Percentiles rank a stretch among this genome's conserved stretches.
These are phyloP conservation scores for Zootoca vivipara DNA, from an alignment of 2,113 vertebrate genomes.

Conservation along the genomic window DNA sequence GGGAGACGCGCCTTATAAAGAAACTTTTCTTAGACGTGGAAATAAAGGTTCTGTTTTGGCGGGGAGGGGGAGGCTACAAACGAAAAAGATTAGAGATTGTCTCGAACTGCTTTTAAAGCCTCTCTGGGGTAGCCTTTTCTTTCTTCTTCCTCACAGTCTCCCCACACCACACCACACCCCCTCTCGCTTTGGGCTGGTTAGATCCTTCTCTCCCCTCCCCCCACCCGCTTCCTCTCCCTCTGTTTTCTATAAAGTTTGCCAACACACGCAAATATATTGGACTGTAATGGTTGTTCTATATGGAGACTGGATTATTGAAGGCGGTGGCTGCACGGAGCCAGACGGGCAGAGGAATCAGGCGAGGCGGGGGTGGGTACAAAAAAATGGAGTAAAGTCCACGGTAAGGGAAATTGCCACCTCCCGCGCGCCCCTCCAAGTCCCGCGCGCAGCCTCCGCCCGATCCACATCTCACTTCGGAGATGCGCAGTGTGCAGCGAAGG, in stretches of 20 bases:
- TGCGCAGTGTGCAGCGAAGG: neutral
- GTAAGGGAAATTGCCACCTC: neutral
- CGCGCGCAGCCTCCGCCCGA: neutral
- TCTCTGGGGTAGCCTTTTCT: slow-evolving; percentile 74
- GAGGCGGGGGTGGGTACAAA: slow-evolving; percentile 65
- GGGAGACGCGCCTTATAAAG: slow-evolving; percentile 57
- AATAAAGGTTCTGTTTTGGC: slow-evolving; percentile 64
- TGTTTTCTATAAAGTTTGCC: slow-evolving; percentile 75
- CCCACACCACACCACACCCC: neutral
- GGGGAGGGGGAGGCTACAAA: slow-evolving; percentile 75
- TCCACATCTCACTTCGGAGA: neutral
- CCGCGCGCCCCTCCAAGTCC: neutral
- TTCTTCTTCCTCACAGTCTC: slow-evolving; percentile 67
- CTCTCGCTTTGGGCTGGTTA: slow-evolving; percentile 18
- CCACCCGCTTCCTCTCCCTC: slow-evolving; percentile 50
- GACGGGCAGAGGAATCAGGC: slow-evolving; percentile 69
- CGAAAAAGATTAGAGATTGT: slow-evolving; percentile 73
- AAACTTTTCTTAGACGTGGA: slow-evolving; percentile 73
- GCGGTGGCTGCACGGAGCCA: slow-evolving; percentile 68
- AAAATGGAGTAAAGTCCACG: neutral
- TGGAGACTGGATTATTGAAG: slow-evolving; percentile 59
- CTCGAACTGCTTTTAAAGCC: slow-evolving; percentile 74
- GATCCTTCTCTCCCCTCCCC: neutral
- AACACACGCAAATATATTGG: slow-evolving; percentile 66
- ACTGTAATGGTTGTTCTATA: slow-evolving; percentile 69